Conservation (phyloP, 1,140 invertebrate genomes). For the Heterodera schachtii region DNA sequence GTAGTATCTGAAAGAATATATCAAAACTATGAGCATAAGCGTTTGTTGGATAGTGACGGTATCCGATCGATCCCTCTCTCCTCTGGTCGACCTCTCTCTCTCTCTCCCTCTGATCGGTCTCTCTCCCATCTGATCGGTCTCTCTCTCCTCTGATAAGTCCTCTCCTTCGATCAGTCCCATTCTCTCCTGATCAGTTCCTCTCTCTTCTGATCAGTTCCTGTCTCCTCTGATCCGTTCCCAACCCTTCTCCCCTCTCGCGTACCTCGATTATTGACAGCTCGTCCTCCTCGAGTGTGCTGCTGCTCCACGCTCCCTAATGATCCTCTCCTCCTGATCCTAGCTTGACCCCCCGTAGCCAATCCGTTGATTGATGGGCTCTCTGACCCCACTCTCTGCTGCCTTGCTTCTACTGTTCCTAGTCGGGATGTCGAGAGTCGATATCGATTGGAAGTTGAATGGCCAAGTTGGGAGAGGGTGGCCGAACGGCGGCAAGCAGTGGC, state of each 20-base stretch:
- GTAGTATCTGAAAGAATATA: not conserved
- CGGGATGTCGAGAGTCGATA: not conserved
- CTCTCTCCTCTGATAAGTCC: too few relatives aligned
- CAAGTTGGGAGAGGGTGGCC: not conserved
- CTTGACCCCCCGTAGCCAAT: not conserved
- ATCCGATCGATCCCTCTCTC: too few relatives aligned
- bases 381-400: not conserved
- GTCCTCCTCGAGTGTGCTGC: not conserved
- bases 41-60: too few relatives aligned
- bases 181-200: too few relatives aligned
- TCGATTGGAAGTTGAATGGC: not conserved
- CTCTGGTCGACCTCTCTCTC: too few relatives aligned
- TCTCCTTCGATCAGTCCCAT: too few relatives aligned
- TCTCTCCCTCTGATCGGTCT: too few relatives aligned
- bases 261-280: not conserved
- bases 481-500: not conserved
- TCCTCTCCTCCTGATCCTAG: not conserved
- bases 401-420: not conserved
- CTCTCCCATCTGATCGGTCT: too few relatives aligned
- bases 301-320: not conserved
- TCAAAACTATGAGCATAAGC: too few relatives aligned
- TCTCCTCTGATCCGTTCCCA: not conserved
- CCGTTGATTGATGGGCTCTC: not conserved
- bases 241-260: too few relatives aligned
- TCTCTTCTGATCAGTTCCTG: not conserved